Evolutionary conservation across 2,888 invertebrate species (phyloP), one percentile per base, ranked within the genome.

Genomic region (Tyria jacobaeae): DNA sequence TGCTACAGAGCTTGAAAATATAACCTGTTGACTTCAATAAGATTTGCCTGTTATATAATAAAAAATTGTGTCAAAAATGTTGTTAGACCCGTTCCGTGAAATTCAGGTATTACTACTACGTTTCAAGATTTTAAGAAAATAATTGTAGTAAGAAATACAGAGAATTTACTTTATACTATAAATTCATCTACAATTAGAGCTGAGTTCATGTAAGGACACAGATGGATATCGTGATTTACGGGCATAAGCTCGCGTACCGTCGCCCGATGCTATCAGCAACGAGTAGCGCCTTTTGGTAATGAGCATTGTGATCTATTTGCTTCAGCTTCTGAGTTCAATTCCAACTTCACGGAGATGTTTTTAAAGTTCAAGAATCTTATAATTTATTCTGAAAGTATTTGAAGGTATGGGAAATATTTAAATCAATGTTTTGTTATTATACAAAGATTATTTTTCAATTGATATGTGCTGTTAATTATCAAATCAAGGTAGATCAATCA

Each of bases 211-310:
- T 85, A 79, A 81, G 83, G 83, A 82, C 82, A 80, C 64, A 65
- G 90, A 89, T 90, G 89, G 76, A 86, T 89, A 90, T 82, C 82
- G 86, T 90, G 90, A 90, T 89, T 89, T 89, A 89, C 88, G 86
- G 85, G 79, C 78, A 68, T 71, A 87, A 85, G 79, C 78, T 68
- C 71, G 75, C 76, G 66, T 67, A 71, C 71, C 62, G 67, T 66
- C 64, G 72, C n/a, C 51, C 79, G 90, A 89, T 89, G 62, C 71
- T 83, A 89, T 89, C 79, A 75, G 67, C 71, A 66, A 70, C 78
- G 62, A 76, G 73, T 71, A 66, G 72, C 73, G 73, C 81, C 81
- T 82, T 81, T 85, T 80, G 85, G 88, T 89, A 89, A 89, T 88
- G 88, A 89, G 87, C 85, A 64, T 66, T 75, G 71, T 75, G 75